phyloP scores from a whole-genome alignment of 2,888 invertebrate genomes.

The Odontocerum albicorne region DNA sequence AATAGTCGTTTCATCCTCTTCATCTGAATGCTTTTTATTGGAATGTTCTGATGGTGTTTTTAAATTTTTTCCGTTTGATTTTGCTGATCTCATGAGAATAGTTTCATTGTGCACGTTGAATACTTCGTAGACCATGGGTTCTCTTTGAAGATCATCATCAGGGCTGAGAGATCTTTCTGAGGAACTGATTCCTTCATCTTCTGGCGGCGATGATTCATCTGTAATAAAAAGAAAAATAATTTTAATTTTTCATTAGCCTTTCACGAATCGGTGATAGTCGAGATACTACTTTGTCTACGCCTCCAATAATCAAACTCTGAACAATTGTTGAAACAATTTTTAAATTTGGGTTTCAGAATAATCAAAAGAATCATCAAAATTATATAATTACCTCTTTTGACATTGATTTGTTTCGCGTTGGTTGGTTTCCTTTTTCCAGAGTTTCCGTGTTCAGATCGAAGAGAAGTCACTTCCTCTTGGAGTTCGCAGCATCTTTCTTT shows the following conservation, averaged over 20 bases:
- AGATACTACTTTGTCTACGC: too few species aligned
- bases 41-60: slow-evolving; percentile 44
- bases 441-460: slow-evolving; percentile 58
- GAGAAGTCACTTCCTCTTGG: slow-evolving; percentile 68
- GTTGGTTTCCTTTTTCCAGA: slow-evolving; percentile 51
- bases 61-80: slow-evolving; percentile 43
- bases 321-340: not conserved
- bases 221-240: too few species aligned
- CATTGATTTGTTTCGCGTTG: slow-evolving; percentile 57
- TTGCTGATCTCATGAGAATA: slow-evolving; percentile 44
- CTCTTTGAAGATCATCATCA: slow-evolving; percentile 64
- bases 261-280: too few species aligned
- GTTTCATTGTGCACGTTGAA: slow-evolving; percentile 62
- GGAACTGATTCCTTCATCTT: slow-evolving; percentile 87
- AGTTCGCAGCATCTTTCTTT: slow-evolving; percentile 76
- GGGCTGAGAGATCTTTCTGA: slow-evolving; percentile 80
- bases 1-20: slow-evolving; percentile 79
- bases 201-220: slow-evolving; percentile 75
- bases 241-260: too few species aligned
- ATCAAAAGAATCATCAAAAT: not conserved
- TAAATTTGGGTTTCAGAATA: not conserved
- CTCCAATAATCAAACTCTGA: too few species aligned
- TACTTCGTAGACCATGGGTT: slow-evolving; percentile 63
- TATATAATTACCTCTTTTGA: slow-evolving; percentile 49
- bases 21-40: slow-evolving; percentile 40